A percentile compares a stretch with the other conserved stretches of the same genome.
These are phyloP conservation scores for Caenorhabditis auriculariae DNA, from an alignment of 2,888 invertebrate species.

Conservation along the genomic window DNA sequence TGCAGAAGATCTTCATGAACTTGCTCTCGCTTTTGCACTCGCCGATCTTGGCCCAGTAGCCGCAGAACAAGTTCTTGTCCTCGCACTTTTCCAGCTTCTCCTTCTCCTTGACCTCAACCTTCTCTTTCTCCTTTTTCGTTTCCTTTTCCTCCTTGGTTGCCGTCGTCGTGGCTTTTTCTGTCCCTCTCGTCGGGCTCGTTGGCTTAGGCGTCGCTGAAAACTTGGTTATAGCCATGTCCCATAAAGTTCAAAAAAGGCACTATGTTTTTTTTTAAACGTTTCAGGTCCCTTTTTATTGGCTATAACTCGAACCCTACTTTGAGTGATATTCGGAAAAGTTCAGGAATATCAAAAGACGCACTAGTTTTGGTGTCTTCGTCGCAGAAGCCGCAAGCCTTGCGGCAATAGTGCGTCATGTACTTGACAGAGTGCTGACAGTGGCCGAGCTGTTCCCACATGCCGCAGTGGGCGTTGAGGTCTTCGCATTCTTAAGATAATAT, in stretches of 20 bases:
- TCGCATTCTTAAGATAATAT: conserved; percentile 50
- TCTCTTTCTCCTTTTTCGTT: conserved; percentile 9
- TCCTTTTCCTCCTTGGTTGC: conserved; percentile 14
- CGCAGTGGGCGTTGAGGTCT: conserved; percentile 63
- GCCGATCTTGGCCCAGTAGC: conserved; percentile 63
- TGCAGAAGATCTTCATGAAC: conserved; percentile 62
- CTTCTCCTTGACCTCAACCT: conserved; percentile 8
- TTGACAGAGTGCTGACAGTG: conserved; percentile 63
- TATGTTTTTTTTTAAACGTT: too few species aligned
- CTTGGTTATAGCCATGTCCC: conserved; percentile 7
- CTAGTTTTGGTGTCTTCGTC: conserved; percentile 16
- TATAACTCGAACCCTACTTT: too few species aligned
- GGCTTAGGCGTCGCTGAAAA: neutral
- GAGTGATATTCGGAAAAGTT: too few species aligned
- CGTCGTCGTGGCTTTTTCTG: conserved; percentile 9
- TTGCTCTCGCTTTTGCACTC: conserved; percentile 63
- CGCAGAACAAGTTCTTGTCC: conserved; percentile 63
- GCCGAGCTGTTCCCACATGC: conserved; percentile 64
- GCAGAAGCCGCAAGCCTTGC: conserved; percentile 43
- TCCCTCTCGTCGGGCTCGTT: conserved; percentile 9
- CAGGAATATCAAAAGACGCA: too few species aligned
- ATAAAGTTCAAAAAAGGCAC: too few species aligned
- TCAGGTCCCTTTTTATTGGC: conserved; percentile 19
- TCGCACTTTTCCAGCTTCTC: conserved; percentile 26
- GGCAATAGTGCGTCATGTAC: conserved; percentile 63